A percentile compares a stretch with the other conserved stretches of the same genome.
These are phyloP conservation scores for Choreutis nemorana DNA, from an alignment of 2,888 invertebrate species.

Conservation along the genomic window DNA sequence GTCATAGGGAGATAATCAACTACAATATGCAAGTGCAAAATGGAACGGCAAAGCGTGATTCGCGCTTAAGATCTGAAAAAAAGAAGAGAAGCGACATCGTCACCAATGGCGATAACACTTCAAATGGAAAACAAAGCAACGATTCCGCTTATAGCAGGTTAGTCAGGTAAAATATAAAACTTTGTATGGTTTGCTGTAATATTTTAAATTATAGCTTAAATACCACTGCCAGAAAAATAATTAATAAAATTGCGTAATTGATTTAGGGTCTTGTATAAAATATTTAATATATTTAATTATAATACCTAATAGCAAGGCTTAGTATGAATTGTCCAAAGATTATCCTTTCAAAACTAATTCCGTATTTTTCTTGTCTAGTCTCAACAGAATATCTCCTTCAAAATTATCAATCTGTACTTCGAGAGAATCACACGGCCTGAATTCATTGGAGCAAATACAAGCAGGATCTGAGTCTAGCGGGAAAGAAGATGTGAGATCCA, in stretches of 20 bases:
- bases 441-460: constrained; percentile 34
- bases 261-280: constrained; percentile 7
- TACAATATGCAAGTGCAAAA: constrained; percentile 23
- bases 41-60: constrained; percentile 34
- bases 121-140: constrained; percentile 45
- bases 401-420: constrained; percentile 48
- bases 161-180: constrained; percentile 65
- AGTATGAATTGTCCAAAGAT: neutral
- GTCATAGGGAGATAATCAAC: constrained; percentile 27
- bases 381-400: constrained; percentile 56
- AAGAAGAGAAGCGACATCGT: constrained; percentile 38
- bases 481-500: constrained; percentile 45
- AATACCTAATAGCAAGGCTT: neutral
- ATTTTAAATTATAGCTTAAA: too few species aligned
- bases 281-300: constrained; percentile 3
- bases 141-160: constrained; percentile 91
- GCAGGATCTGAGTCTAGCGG: constrained; percentile 42
- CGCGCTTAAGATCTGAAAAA: constrained; percentile 31
- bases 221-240: too few species aligned
- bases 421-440: constrained; percentile 38
- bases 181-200: too few species aligned
- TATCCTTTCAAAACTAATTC: neutral
- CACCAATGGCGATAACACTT: constrained; percentile 44
- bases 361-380: constrained; percentile 25
- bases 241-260: constrained; percentile 5